Evolutionary conservation across 2,797 vertebrate species (phyloP), one percentile per base, ranked within the genome.

Genomic region (Glyptemys insculpta): DNA sequence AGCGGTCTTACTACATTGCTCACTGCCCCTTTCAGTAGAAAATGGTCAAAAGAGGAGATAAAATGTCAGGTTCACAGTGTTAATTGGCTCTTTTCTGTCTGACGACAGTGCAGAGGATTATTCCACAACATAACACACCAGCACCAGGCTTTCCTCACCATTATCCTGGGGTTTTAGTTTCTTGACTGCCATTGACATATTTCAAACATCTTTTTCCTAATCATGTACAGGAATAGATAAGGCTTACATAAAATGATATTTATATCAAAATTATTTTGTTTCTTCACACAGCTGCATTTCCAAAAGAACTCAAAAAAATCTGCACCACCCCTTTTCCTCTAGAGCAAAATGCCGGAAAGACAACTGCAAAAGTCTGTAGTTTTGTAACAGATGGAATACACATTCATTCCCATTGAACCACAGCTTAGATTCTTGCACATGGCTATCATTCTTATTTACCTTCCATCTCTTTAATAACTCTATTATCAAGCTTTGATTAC

Each of bases 1-100:
- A 59, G 80, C 19, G 9, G 54, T 89, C 54, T 92, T 90, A 54
- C 86, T 91, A 57, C 19, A 72, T 87, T 94, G 80, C 81, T 92
- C 76, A 12, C 12, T 88, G 44, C 6, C n/a, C 34, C 81, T 93
- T 92, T 83, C 44, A 84, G 85, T 85, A 41, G 81, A 92, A 84
- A 74, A 92, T 57, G 65, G 81, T 62, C 65, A 89, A 57, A 79
- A 81, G 54, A 34, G 31, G 23, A 76, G 89, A 88, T 57, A 74
- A 92, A 4, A 44, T 47, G 54, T 25, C 80, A 80, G 29, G 15
- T 87, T 81, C n/a, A 31, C 16, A 11, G 80, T 87, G 83, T 93
- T 92, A 93, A 90, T 85, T 83, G 72, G 23, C 68, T 91, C 68
- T 53, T 79, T 92, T 85, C 86, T 53, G 5, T 78, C 59, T 54